These are phyloP conservation scores for Cantharis rufa DNA, from an alignment of 2,888 invertebrate species.

Conservation along the genomic window DNA sequence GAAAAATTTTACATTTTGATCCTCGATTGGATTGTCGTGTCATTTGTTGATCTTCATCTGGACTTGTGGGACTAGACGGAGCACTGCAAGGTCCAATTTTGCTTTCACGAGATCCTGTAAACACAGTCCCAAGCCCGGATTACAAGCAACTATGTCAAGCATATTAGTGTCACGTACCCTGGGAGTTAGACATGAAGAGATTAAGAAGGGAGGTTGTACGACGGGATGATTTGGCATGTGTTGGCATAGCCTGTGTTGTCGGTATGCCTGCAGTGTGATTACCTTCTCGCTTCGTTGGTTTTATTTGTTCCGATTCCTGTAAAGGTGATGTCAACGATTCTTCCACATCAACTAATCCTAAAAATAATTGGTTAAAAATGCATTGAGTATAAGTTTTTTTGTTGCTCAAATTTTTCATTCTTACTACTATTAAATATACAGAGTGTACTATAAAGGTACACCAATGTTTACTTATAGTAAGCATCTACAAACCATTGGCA, in stretches of 20 bases:
- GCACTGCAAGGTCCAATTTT: conserved; percentile 59
- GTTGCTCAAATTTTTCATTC: neutral
- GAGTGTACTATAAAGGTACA: too few relatives aligned
- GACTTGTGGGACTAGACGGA: conserved; percentile 74
- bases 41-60: conserved; percentile 64
- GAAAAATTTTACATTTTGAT: conserved; percentile 74
- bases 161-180: conserved; percentile 66
- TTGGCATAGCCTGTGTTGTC: conserved; percentile 53
- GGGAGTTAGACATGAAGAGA: conserved; percentile 94
- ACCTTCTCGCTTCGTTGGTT: conserved; percentile 70
- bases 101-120: conserved; percentile 64
- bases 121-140: conserved; percentile 74
- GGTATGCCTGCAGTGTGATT: conserved; percentile 54
- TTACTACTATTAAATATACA: too few relatives aligned
- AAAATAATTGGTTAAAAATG: conserved; percentile 18
- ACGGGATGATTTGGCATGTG: conserved; percentile 79
- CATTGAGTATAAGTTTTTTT: neutral
- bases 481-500: too few relatives aligned
- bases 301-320: conserved; percentile 49
- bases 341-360: conserved; percentile 52
- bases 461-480: too few relatives aligned
- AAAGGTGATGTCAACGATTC: conserved; percentile 49
- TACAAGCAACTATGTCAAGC: conserved; percentile 40
- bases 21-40: conserved; percentile 79
- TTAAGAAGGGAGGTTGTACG: conserved; percentile 93